These are phyloP conservation scores for Ectemnius lituratus DNA, from an alignment of 2,888 invertebrate species.

Conservation along the genomic window DNA sequence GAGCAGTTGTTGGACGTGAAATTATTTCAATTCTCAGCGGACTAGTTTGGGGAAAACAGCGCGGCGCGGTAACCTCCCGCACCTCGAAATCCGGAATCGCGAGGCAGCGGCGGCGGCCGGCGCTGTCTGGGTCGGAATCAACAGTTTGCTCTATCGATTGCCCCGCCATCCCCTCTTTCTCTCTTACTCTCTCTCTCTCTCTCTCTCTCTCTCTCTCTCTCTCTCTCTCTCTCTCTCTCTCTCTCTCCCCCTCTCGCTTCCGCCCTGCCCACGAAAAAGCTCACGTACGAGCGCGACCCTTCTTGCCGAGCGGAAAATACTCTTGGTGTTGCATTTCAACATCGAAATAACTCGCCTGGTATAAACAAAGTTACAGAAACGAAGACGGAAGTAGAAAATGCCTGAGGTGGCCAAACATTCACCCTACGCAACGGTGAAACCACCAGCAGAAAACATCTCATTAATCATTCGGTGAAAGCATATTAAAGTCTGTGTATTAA, in stretches of 20 bases:
- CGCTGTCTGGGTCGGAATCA: constrained; percentile 75
- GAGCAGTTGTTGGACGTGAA: background rate
- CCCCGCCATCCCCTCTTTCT: constrained; percentile 21
- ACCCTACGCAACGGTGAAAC: background rate
- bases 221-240: no score
- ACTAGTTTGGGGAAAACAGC: constrained; percentile 29
- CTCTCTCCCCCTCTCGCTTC: constrained; percentile 33
- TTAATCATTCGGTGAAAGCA: background rate
- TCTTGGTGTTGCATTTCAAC: no score
- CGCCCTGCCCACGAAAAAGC: constrained; percentile 43
- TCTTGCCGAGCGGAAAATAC: constrained; percentile 21
- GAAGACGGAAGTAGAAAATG: no score
- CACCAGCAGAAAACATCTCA: background rate
- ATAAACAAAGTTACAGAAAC: no score
- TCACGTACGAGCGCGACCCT: constrained; percentile 29
- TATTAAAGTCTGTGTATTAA: background rate
- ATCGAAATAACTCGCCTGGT: no score
- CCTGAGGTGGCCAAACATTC: no score
- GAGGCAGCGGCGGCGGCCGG: constrained; percentile 40
- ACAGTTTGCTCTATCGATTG: constrained; percentile 78
- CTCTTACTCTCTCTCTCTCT: no score
- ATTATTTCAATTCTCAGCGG: constrained; percentile 17
- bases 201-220: no score
- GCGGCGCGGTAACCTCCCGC: constrained; percentile 23
- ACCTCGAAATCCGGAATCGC: constrained; percentile 47